A percentile compares a stretch with the other conserved stretches of the same genome.
phyloP scores from a whole-genome alignment of 2,113 vertebrate species.

The Petrocephalus microphthalmus region DNA sequence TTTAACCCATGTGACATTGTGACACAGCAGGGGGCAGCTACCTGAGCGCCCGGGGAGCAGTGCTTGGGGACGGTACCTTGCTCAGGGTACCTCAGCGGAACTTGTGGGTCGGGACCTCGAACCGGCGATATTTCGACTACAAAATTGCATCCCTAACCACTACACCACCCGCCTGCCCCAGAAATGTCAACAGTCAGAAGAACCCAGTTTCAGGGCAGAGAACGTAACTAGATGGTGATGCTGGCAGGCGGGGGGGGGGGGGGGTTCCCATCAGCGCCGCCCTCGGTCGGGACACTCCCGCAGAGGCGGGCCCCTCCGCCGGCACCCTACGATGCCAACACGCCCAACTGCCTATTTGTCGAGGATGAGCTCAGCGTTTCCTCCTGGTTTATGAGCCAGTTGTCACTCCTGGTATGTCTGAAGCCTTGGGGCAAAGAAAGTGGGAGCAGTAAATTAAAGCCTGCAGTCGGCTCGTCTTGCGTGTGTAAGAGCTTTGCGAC shows the following conservation, averaged over 20 bases:
- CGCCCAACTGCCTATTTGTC: slow-evolving; percentile 50
- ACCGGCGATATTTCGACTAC: too few relatives aligned
- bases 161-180: too few relatives aligned
- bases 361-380: slow-evolving; percentile 60
- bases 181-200: not conserved
- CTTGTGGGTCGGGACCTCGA: too few relatives aligned
- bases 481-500: not conserved
- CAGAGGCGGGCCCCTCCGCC: slow-evolving; percentile 21
- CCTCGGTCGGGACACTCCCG: not conserved
- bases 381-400: slow-evolving; percentile 60
- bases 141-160: too few relatives aligned
- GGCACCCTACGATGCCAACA: slow-evolving; percentile 50
- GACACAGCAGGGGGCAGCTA: too few relatives aligned
- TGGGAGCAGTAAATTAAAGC: not conserved
- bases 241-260: not conserved
- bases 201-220: not conserved
- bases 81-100: too few relatives aligned
- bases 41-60: too few relatives aligned
- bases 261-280: not conserved
- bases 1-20: too few relatives aligned
- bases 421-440: slow-evolving; percentile 44
- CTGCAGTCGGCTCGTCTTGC: not conserved
- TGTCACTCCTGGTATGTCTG: slow-evolving; percentile 54
- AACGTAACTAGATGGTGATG: not conserved
- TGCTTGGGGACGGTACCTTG: too few relatives aligned